phyloP scores from a whole-genome alignment of 2,113 vertebrate species.

The Myocastor coypus region DNA sequence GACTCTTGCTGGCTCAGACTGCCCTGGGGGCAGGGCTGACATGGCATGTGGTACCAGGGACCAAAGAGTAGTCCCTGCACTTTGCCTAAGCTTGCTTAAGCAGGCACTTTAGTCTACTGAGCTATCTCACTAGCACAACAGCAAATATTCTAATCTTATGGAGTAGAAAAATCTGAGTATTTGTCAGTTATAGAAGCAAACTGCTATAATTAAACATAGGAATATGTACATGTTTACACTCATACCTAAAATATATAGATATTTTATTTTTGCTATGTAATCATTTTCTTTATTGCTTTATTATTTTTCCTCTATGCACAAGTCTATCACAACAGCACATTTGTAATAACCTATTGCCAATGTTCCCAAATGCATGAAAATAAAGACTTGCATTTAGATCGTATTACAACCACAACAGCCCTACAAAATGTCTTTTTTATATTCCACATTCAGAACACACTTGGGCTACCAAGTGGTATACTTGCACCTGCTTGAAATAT shows the following conservation, averaged over 20 bases:
- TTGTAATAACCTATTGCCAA: slow-evolving; percentile 43
- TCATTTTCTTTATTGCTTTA: neutral
- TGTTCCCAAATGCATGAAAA: slow-evolving; percentile 38
- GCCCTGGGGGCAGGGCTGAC: too few species aligned
- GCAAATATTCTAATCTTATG: slow-evolving; percentile 17
- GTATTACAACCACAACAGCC: neutral
- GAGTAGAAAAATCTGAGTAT: neutral
- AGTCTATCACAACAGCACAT: neutral
- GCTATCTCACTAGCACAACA: neutral
- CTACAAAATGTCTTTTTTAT: slow-evolving; percentile 1
- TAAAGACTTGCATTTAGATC: neutral
- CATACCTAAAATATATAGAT: neutral
- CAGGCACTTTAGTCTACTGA: too few species aligned
- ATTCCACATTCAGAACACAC: slow-evolving; percentile 1
- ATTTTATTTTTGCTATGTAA: neutral
- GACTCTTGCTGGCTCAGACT: too few species aligned
- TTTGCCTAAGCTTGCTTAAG: too few species aligned
- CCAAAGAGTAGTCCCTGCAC: too few species aligned
- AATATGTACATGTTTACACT: neutral
- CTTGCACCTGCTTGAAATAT: neutral
- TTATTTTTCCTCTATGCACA: slow-evolving; percentile 1
- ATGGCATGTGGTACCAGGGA: too few species aligned
- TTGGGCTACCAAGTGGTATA: neutral
- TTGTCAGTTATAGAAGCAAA: neutral
- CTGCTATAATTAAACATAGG: neutral